Evolutionary conservation across 1,140 invertebrate genomes (phyloP).

Genomic region (Aphelinus certus): DNA sequence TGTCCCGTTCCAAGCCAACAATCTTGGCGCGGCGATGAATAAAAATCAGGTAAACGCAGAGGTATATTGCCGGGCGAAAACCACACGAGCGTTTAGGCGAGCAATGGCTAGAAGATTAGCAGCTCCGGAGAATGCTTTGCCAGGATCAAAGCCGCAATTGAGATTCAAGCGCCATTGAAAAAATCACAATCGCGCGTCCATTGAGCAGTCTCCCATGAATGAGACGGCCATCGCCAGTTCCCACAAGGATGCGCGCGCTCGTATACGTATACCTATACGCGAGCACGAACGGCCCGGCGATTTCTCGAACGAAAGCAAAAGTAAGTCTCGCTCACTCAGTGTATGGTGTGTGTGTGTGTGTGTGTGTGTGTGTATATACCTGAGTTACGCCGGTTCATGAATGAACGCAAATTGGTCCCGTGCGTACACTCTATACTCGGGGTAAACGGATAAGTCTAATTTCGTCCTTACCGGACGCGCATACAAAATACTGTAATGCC

Average conservation of each 20-base stretch:
- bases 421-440: not conserved
- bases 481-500: slow-evolving; percentile 16
- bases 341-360: too few relatives aligned
- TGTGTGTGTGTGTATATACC: not conserved
- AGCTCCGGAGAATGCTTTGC: not conserved
- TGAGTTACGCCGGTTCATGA: slow-evolving; percentile 4
- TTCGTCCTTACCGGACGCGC: slow-evolving; percentile 26
- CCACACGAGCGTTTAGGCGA: not conserved
- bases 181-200: slow-evolving; percentile 27
- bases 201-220: slow-evolving; percentile 15
- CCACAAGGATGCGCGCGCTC: slow-evolving; percentile 11
- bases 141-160: slow-evolving; percentile 13
- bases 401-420: slow-evolving; percentile 31
- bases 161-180: slow-evolving; percentile 36
- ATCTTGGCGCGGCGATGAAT: too few relatives aligned
- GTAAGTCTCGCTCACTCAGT: not conserved
- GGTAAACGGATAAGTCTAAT: slow-evolving; percentile 35
- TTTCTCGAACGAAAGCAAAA: slow-evolving; percentile 29
- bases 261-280: too few relatives aligned
- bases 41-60: too few relatives aligned
- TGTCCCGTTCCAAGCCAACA: too few relatives aligned
- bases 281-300: not conserved
- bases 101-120: not conserved
- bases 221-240: slow-evolving; percentile 13
- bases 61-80: too few relatives aligned